These are phyloP conservation scores for Polydrusus cervinus DNA, from an alignment of 2,888 invertebrate species.

Conservation along the genomic window DNA sequence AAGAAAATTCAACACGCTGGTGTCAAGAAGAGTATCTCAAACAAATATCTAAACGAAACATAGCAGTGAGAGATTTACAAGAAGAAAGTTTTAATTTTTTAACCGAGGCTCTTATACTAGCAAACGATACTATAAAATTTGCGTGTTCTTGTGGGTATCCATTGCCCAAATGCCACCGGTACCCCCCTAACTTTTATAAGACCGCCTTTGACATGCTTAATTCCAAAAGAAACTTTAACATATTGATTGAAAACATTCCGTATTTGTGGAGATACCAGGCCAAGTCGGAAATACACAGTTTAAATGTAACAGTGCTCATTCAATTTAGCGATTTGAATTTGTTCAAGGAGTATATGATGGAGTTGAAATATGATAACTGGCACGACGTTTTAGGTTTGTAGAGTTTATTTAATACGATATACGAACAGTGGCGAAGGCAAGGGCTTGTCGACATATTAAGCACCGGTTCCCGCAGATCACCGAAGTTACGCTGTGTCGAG, in stretches of 20 bases:
- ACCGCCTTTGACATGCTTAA: slow-evolving; percentile 75
- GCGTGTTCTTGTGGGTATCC: slow-evolving; percentile 78
- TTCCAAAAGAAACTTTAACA: slow-evolving; percentile 63
- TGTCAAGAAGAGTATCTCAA: slow-evolving; percentile 67
- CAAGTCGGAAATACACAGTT: slow-evolving; percentile 70
- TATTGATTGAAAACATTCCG: slow-evolving; percentile 76
- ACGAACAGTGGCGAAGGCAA: too few species aligned
- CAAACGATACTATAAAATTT: slow-evolving; percentile 73
- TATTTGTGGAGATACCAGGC: slow-evolving; percentile 78
- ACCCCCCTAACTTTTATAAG: slow-evolving; percentile 72
- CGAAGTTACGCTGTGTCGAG: too few species aligned
- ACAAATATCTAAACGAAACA: slow-evolving; percentile 59
- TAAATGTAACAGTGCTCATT: slow-evolving; percentile 75
- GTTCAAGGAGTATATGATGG: slow-evolving; percentile 74
- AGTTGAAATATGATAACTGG: slow-evolving; percentile 77
- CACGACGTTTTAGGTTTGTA: slow-evolving; percentile 70
- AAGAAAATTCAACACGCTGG: slow-evolving; percentile 62
- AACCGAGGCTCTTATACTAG: slow-evolving; percentile 73
- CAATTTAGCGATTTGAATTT: slow-evolving; percentile 77
- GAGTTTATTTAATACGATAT: neutral
- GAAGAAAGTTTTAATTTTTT: slow-evolving; percentile 68
- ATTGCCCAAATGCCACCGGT: slow-evolving; percentile 72
- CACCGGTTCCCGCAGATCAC: too few species aligned
- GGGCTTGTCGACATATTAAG: too few species aligned
- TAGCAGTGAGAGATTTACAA: slow-evolving; percentile 41